Percentiles rank a stretch among this genome's conserved stretches.
phyloP scores from a whole-genome alignment of 2,797 vertebrate species.

The Phrynocephalus forsythii region DNA sequence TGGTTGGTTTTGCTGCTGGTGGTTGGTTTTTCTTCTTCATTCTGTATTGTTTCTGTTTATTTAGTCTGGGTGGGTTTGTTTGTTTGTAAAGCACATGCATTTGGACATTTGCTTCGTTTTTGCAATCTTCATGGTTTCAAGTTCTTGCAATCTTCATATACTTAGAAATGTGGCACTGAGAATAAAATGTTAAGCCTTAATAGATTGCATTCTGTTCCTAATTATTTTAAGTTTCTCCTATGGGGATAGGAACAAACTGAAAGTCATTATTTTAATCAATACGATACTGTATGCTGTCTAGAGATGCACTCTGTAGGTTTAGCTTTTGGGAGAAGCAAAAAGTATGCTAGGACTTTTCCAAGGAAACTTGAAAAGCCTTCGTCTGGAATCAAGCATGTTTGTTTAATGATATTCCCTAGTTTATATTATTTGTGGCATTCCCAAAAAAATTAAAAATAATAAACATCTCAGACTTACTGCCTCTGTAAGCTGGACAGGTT shows the following conservation, averaged over 20 bases:
- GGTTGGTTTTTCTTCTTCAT: not conserved
- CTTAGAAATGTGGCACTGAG: not conserved
- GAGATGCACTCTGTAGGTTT: not conserved
- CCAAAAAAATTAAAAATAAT: slow-evolving; percentile 66
- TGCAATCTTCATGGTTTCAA: not conserved
- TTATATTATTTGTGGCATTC: slow-evolving; percentile 58
- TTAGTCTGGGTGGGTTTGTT: not conserved
- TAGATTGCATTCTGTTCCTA: slow-evolving; percentile 1
- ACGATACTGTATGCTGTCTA: slow-evolving; percentile 13
- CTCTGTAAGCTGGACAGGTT: slow-evolving; percentile 71
- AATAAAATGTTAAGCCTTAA: slow-evolving; percentile 21
- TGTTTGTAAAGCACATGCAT: not conserved
- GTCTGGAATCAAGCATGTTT: slow-evolving; percentile 43
- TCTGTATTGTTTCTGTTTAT: too few relatives aligned
- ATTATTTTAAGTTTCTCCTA: slow-evolving; percentile 24
- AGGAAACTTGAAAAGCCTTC: slow-evolving; percentile 45
- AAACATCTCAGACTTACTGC: slow-evolving; percentile 66
- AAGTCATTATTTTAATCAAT: slow-evolving; percentile 35
- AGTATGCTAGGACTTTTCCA: slow-evolving; percentile 20
- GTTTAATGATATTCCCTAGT: slow-evolving; percentile 55
- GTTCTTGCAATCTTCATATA: not conserved
- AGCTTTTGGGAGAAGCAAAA: slow-evolving; percentile 6
- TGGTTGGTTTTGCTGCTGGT: not conserved
- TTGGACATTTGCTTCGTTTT: not conserved
- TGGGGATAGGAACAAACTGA: not conserved